phyloP scores from a whole-genome alignment of 2,797 vertebrate species.

The Amblyraja radiata region DNA sequence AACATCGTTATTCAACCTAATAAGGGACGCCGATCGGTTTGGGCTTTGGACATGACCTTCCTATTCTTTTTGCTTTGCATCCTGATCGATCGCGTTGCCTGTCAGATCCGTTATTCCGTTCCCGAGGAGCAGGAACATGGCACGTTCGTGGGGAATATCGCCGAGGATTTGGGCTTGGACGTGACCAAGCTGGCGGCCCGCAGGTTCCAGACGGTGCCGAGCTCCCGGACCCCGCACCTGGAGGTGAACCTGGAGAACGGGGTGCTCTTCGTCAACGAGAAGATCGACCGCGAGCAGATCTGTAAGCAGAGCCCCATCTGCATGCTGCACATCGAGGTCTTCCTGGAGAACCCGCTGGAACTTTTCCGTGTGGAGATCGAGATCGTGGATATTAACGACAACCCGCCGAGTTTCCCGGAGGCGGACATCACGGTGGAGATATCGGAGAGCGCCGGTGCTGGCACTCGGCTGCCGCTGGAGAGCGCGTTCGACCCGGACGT shows the following conservation, averaged over 20 bases:
- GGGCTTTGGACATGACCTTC: slow-evolving; percentile 75
- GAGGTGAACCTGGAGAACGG: slow-evolving; percentile 92
- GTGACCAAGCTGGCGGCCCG: slow-evolving; percentile 89
- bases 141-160: slow-evolving; percentile 95
- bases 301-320: slow-evolving; percentile 86
- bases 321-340: slow-evolving; percentile 90
- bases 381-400: slow-evolving; percentile 94
- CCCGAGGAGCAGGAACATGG: slow-evolving; percentile 92
- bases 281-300: slow-evolving; percentile 89
- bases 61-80: slow-evolving; percentile 74
- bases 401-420: slow-evolving; percentile 86
- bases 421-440: slow-evolving; percentile 92
- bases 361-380: slow-evolving; percentile 94
- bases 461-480: slow-evolving; percentile 90
- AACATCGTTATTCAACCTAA: too few species aligned
- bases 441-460: slow-evolving; percentile 88
- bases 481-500: slow-evolving; percentile 95
- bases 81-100: slow-evolving; percentile 70
- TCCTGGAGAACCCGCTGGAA: slow-evolving; percentile 88
- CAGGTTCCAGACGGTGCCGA: slow-evolving; percentile 86
- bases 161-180: slow-evolving; percentile 95
- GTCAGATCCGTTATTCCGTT: slow-evolving; percentile 91
- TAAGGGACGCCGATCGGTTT: too few species aligned
- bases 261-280: slow-evolving; percentile 80
- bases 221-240: slow-evolving; percentile 83